These are phyloP conservation scores for Thomomys bottae DNA, from an alignment of 2,113 vertebrate genomes.

Conservation along the genomic window DNA sequence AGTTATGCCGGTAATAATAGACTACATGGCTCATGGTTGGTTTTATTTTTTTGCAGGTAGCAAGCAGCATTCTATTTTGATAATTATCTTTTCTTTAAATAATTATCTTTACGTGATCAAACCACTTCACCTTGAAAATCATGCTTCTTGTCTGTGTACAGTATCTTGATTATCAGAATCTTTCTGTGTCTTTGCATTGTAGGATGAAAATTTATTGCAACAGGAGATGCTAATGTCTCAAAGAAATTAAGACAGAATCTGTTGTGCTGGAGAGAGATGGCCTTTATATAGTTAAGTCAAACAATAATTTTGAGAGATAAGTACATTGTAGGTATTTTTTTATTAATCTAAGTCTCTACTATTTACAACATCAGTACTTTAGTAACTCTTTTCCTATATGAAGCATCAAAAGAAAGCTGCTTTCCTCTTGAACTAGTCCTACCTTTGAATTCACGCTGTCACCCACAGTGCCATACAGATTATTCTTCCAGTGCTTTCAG, in stretches of 20 bases:
- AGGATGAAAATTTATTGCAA: slow-evolving; percentile 5
- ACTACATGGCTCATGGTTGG: neutral
- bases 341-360: neutral
- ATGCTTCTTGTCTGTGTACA: neutral
- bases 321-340: neutral
- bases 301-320: neutral
- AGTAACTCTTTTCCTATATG: slow-evolving; percentile 20
- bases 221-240: neutral
- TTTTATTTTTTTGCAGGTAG: slow-evolving; percentile 12
- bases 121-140: neutral
- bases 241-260: neutral
- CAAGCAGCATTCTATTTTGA: neutral
- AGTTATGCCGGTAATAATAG: neutral
- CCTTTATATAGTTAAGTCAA: neutral
- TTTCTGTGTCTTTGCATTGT: neutral
- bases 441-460: slow-evolving; percentile 31
- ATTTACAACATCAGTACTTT: neutral
- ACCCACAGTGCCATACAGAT: neutral
- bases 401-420: neutral
- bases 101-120: neutral
- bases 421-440: slow-evolving; percentile 23
- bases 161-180: neutral
- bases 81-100: neutral
- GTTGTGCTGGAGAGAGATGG: neutral
- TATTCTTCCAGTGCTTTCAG: slow-evolving; percentile 24